Evolutionary conservation across 1,140 invertebrate species (phyloP), one percentile per base, ranked within the genome.

Genomic region (Hyphantria cunea): DNA sequence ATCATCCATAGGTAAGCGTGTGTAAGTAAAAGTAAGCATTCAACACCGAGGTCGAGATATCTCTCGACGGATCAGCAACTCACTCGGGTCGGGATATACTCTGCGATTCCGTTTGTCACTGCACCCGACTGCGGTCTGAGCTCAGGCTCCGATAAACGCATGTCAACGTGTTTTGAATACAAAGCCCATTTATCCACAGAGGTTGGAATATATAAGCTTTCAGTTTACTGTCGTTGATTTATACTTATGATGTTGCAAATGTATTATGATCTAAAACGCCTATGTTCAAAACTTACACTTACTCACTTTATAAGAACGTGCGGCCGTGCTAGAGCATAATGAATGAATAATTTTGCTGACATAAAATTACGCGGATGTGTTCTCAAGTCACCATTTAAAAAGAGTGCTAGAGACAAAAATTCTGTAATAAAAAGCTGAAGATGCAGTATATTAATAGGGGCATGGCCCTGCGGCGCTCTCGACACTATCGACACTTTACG

Each of bases 91-190:
- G 86, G 78, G 84, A 84, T 90, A 80, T 83, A 77, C 17, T 25
- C 17, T 25, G 2, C 79, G 79, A 90, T 90, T 90, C 87, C 80
- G 85, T 90, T 90, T 90, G 87, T 88, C 82, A 80, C 80, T 74
- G 79, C 77, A 72, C 70, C 74, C 76, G 77, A 69, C 70, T 84
- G 84, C 74, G 83, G 86, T 78, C 70, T 79, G 75, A 81, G 79
- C 81, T 80, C 75, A 73, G 75, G 74, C 80, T 82, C 80, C 85
- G 84, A 87, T 89, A 89, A 88, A 86, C 85, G 77, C 78, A 76
- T 77, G 83, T 84, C 84, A 87, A 80, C 84, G 81, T 77, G 81
- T 78, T 81, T 84, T 85, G 82, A 86, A 76, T 77, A 68, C 72
- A 64, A 59, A 79, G 68, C 74, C 74, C 74, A 72, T 82, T 81